Conservation (phyloP, 2,113 vertebrate species). For the Kryptolebias marmoratus region DNA sequence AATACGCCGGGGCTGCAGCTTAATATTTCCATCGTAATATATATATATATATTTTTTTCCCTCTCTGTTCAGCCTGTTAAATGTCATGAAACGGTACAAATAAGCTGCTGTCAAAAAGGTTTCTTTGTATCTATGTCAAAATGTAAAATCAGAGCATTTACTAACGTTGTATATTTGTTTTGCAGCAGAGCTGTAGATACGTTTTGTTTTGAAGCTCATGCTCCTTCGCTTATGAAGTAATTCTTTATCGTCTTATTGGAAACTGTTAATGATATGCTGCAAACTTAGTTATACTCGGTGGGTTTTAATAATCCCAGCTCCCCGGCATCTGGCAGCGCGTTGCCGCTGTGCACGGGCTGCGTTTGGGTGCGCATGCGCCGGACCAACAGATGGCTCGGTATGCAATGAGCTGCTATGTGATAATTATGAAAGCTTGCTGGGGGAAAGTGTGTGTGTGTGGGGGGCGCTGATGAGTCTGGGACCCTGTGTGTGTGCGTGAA, state of each 20-base stretch:
- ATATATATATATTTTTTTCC: not conserved
- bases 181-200: not conserved
- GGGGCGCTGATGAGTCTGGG: slow-evolving; percentile 65
- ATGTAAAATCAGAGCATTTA: not conserved
- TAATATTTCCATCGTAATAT: not conserved
- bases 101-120: not conserved
- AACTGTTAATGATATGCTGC: slow-evolving; percentile 60
- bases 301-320: slow-evolving; percentile 53
- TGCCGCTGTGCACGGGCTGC: slow-evolving; percentile 3
- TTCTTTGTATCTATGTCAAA: not conserved
- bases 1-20: not conserved
- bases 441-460: slow-evolving; percentile 41
- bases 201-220: slow-evolving; percentile 1
- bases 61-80: not conserved
- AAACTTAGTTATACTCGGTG: slow-evolving; percentile 55
- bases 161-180: not conserved
- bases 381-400: slow-evolving; percentile 70
- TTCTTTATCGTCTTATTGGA: slow-evolving; percentile 44
- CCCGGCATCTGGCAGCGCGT: slow-evolving; percentile 50
- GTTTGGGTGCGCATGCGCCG: slow-evolving; percentile 1
- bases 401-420: slow-evolving; percentile 72
- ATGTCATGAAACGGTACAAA: not conserved
- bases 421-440: slow-evolving; percentile 70
- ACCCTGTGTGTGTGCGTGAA: slow-evolving; percentile 31
- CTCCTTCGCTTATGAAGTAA: slow-evolving; percentile 6